A percentile compares a stretch with the other conserved stretches of the same genome.
phyloP scores from a whole-genome alignment of 64 coral and sea anemone species.

The Montipora cactus region DNA sequence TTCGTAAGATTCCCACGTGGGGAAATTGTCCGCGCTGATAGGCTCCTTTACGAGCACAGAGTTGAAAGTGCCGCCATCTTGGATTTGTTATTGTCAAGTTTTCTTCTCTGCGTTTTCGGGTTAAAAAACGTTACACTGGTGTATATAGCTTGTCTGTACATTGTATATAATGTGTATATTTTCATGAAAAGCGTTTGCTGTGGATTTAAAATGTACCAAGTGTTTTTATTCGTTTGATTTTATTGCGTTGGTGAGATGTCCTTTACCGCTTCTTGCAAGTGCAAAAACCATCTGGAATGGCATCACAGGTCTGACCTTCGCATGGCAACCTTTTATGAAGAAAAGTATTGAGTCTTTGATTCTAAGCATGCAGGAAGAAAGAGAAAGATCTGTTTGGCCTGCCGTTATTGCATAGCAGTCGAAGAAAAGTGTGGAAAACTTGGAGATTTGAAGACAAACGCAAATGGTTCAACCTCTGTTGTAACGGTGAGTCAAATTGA shows the following conservation, averaged over 20 bases:
- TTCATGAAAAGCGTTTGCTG: not conserved
- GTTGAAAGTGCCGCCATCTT: not conserved
- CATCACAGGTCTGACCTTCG: conserved; percentile 4
- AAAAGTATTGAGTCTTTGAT: not conserved
- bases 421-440: conserved; percentile 8
- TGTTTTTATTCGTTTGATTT: not conserved
- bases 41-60: not conserved
- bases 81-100: not conserved
- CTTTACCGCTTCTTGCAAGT: conserved; percentile 4
- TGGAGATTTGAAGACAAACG: not conserved
- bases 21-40: not conserved
- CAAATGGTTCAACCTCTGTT: not conserved
- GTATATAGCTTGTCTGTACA: not conserved
- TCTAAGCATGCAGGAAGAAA: conserved; percentile 10
- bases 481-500: conserved; percentile 14
- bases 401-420: not conserved
- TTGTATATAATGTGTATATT: not conserved
- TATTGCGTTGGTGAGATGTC: conserved; percentile 4
- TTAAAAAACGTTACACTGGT: not conserved
- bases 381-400: conserved; percentile 22
- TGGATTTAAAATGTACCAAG: not conserved
- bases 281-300: not conserved
- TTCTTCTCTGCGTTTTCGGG: not conserved
- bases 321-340: not conserved
- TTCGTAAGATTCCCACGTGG: not conserved